Evolutionary conservation across 2,888 invertebrate genomes (phyloP), one percentile per base, ranked within the genome.

Genomic region (Sphinx pinastri): DNA sequence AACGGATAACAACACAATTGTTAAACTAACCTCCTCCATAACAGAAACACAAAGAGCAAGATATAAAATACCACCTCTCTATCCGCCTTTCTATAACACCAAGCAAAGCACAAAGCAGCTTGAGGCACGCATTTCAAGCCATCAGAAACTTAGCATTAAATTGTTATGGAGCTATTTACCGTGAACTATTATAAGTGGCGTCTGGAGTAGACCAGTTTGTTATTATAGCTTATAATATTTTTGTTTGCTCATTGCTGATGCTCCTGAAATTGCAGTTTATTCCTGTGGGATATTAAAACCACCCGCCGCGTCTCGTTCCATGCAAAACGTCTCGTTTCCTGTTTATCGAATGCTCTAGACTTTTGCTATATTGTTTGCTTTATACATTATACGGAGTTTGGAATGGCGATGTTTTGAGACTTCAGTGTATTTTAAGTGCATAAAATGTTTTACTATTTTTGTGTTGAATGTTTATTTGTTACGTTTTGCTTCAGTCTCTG

Each of bases 201-300:
- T 86, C 88, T 88, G 80, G 83, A 83, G 83, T 78, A 78, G 76
- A 77, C 80, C 74, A 79, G 76, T 80, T 84, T 84, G 85, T 85
- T 81, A 81, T 86, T 84, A 89, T 86, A 83, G 83, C 80, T 87
- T 84, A 86, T 87, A 91, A 89, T 90, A 88, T 90, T 88, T 88
- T 87, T 85, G 84, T 88, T 83, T 86, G 82, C 81, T 81, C 85
- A 81, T 79, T 84, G 81, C 82, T 85, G 84, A 88, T 90, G 82
- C 81, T 84, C 77, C 82, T 84, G 88, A 91, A 92, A 92, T 92
- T 91, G 92, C 90, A 85, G 81, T 85, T 76, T 85, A 84, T 85
- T 91, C 92, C 92, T 89, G 72, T 74, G 92, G 91, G 92, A 92
- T 89, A 91, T 91, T 91, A 88, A 38, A 86, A 79, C 85, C 85